Conservation (phyloP, 1,140 invertebrate genomes). For the Temnothorax nylanderi region DNA sequence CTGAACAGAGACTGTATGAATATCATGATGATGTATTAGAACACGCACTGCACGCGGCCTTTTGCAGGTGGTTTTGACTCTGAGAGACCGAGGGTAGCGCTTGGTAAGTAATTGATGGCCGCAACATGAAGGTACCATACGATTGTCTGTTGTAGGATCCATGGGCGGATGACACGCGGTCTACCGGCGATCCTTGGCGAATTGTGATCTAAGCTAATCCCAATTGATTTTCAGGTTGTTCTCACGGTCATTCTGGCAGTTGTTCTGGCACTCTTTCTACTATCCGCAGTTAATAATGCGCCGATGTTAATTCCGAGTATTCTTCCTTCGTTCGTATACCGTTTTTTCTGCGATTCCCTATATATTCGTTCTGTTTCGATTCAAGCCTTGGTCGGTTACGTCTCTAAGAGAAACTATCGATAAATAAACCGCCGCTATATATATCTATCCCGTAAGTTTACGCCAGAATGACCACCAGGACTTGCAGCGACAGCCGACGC, state of each 20-base stretch:
- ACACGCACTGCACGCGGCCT: constrained; percentile 84
- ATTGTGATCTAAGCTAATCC: constrained; percentile 66
- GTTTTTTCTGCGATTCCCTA: background rate
- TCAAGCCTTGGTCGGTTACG: constrained; percentile 17
- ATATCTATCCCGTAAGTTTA: constrained; percentile 41
- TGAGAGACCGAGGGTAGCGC: constrained; percentile 77
- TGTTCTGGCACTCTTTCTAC: constrained; percentile 54
- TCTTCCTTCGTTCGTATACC: constrained; percentile 13
- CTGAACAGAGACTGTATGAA: constrained; percentile 84
- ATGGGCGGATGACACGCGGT: background rate
- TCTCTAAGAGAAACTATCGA: constrained; percentile 35
- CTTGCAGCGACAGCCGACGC: constrained; percentile 54
- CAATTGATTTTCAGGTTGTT: constrained; percentile 78
- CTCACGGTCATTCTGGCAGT: constrained; percentile 83
- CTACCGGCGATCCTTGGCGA: background rate
- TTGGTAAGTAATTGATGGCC: constrained; percentile 85
- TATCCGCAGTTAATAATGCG: constrained; percentile 11
- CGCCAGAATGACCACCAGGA: constrained; percentile 80
- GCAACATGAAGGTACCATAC: constrained; percentile 81
- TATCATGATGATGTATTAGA: constrained; percentile 86
- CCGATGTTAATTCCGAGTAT: constrained; percentile 43
- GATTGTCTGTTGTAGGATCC: constrained; percentile 82
- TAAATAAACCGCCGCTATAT: background rate
- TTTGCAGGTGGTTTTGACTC: constrained; percentile 83
- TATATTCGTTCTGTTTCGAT: constrained; percentile 6